Percentiles rank a stretch among this genome's conserved stretches.
Evolutionary conservation across 2,888 invertebrate genomes (phyloP).

Genomic region (Zele albiditarsus): DNA sequence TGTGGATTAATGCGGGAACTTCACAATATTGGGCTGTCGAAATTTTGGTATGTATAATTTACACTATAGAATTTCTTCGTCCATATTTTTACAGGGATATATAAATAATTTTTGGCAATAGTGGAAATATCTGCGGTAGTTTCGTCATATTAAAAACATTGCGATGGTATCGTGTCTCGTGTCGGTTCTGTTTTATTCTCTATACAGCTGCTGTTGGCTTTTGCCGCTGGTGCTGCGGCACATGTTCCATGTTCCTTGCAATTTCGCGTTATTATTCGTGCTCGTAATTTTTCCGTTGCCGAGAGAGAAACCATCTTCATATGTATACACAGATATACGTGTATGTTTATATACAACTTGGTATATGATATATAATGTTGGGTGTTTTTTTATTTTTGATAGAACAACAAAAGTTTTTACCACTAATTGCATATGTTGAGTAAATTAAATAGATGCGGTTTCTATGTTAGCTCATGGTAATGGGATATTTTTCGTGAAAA

Average conservation of each 20-base stretch:
- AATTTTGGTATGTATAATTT: neutral
- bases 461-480: too few species aligned
- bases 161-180: neutral
- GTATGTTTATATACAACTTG: neutral
- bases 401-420: neutral
- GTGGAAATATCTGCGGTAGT: neutral
- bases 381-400: neutral
- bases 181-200: neutral
- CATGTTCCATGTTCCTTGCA: slow-evolving; percentile 12
- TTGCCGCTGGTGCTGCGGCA: neutral
- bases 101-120: neutral
- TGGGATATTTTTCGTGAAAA: too few species aligned
- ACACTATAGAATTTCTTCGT: neutral
- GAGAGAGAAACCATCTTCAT: neutral
- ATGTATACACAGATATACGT: neutral
- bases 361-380: neutral
- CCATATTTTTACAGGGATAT: neutral
- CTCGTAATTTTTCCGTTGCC: slow-evolving; percentile 24
- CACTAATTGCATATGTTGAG: too few species aligned
- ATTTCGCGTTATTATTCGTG: slow-evolving; percentile 27
- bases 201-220: neutral
- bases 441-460: too few species aligned
- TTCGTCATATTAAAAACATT: slow-evolving; percentile 1
- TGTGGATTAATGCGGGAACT: too few species aligned
- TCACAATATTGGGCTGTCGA: too few species aligned